A percentile compares a stretch with the other conserved stretches of the same genome.
These are phyloP conservation scores for Bufo bufo DNA, from an alignment of 2,113 vertebrate genomes.

Conservation along the genomic window DNA sequence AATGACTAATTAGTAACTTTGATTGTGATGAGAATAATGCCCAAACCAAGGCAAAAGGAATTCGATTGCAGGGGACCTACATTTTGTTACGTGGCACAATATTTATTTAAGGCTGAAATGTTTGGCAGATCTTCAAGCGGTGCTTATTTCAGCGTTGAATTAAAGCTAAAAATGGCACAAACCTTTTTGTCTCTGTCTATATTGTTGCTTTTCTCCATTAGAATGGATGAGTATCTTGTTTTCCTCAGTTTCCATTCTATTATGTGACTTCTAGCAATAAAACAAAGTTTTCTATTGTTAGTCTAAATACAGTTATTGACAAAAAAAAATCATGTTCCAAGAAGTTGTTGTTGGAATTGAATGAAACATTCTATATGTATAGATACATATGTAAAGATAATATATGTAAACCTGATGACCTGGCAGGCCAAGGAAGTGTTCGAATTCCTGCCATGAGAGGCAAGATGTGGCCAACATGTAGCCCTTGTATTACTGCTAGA, in stretches of 20 bases:
- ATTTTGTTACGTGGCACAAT: neutral
- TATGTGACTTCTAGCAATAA: neutral
- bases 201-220: slow-evolving; percentile 3
- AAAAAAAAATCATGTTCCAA: no score
- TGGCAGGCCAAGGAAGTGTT: no score
- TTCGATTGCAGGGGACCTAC: neutral
- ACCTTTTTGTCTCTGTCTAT: slow-evolving; percentile 12
- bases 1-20: neutral
- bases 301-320: no score
- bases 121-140: slow-evolving; percentile 27
- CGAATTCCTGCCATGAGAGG: no score
- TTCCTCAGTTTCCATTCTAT: neutral
- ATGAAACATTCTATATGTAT: no score
- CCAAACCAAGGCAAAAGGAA: neutral
- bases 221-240: slow-evolving; percentile 1
- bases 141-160: slow-evolving; percentile 24
- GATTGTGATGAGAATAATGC: neutral
- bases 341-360: no score
- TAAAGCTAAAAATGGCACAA: slow-evolving; percentile 11
- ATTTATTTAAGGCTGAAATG: slow-evolving; percentile 18
- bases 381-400: no score
- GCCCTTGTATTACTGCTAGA: no score
- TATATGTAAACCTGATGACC: no score
- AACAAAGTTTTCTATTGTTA: no score
- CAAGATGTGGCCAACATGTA: no score